A percentile compares a stretch with the other conserved stretches of the same genome.
These are phyloP conservation scores for Lithobates sylvaticus DNA, from an alignment of 2,797 vertebrate genomes.

Conservation along the genomic window DNA sequence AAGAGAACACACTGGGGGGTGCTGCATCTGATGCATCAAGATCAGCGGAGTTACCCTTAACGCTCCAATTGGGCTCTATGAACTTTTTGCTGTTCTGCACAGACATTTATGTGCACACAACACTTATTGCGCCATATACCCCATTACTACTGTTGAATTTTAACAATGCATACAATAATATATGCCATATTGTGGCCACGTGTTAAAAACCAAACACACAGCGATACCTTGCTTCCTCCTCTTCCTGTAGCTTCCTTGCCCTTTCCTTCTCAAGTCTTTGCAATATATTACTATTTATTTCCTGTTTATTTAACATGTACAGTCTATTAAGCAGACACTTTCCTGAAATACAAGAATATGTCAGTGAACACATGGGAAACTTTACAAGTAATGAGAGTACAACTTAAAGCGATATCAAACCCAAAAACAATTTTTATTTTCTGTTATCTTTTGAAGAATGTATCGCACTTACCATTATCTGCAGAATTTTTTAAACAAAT, in stretches of 20 bases:
- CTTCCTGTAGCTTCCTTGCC: slow-evolving; percentile 68
- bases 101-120: too few relatives aligned
- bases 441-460: neutral
- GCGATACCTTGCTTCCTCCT: slow-evolving; percentile 72
- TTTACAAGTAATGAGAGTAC: neutral
- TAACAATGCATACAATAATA: neutral
- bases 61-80: too few relatives aligned
- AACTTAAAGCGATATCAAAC: neutral
- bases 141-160: too few relatives aligned
- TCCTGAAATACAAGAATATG: slow-evolving; percentile 72
- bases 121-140: too few relatives aligned
- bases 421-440: too few relatives aligned
- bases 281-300: slow-evolving; percentile 76
- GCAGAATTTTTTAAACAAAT: slow-evolving; percentile 82
- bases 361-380: neutral
- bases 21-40: too few relatives aligned
- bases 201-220: neutral
- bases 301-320: slow-evolving; percentile 81
- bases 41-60: too few relatives aligned
- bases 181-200: neutral
- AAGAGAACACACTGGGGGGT: too few relatives aligned
- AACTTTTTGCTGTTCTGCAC: too few relatives aligned
- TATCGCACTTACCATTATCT: slow-evolving; percentile 74
- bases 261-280: slow-evolving; percentile 72
- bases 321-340: slow-evolving; percentile 77